phyloP scores from a whole-genome alignment of 2,113 vertebrate species.

The Thunnus thynnus region DNA sequence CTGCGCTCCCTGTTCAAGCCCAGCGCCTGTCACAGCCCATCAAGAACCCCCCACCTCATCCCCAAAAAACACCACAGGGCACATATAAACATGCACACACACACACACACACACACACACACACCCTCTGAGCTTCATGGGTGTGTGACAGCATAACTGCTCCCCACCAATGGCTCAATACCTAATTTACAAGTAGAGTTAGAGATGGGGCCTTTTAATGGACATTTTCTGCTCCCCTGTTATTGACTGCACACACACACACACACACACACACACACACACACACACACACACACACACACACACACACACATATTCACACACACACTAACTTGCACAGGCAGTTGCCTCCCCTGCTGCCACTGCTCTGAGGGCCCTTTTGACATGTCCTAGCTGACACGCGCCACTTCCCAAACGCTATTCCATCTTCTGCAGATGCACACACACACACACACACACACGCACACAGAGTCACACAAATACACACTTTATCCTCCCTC shows the following conservation, averaged over 20 bases:
- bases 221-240: constrained; percentile 64
- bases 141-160: constrained; percentile 65
- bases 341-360: constrained; percentile 45
- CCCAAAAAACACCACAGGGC: constrained; percentile 32
- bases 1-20: constrained; percentile 58
- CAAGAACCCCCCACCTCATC: constrained; percentile 44
- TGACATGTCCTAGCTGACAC: constrained; percentile 67
- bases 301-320: constrained; percentile 22
- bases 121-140: constrained; percentile 26
- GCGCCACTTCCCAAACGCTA: constrained; percentile 64
- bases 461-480: constrained; percentile 11
- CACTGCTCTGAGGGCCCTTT: constrained; percentile 38
- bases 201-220: constrained; percentile 70
- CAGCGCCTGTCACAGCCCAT: constrained; percentile 64
- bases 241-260: constrained; percentile 61
- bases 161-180: constrained; percentile 73
- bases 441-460: background rate
- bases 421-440: constrained; percentile 48
- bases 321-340: constrained; percentile 6
- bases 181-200: constrained; percentile 79
- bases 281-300: constrained; percentile 25
- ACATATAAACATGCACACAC: constrained; percentile 26
- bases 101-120: constrained; percentile 15
- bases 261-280: constrained; percentile 29
- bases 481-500: background rate